Evolutionary conservation across 2,797 vertebrate species (phyloP), one percentile per base, ranked within the genome.

Genomic region (Miichthys miiuy): DNA sequence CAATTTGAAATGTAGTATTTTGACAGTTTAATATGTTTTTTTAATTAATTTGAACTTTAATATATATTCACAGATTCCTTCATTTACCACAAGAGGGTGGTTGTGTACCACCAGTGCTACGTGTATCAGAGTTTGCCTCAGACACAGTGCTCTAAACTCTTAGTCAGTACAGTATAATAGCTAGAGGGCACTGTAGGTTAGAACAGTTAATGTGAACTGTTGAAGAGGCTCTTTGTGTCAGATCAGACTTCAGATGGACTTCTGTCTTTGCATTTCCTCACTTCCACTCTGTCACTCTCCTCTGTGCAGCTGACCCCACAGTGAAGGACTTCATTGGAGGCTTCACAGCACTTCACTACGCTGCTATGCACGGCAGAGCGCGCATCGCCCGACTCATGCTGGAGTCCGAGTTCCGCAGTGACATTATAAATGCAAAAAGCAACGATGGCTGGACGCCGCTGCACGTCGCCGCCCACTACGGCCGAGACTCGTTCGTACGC

Each of bases 361-460:
- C 98, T 4, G 98, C 98, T 83, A 99, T 99, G 98, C 98, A 99
- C 0, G 98, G 98, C 89, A 95, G 98, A 69, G 97, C 98, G 0
- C 96, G 98, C 90, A 99, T 99, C 0, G 98, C 98, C 5, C 96
- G 98, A 58, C 92, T 99, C 38, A 99, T 99, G 97, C 83, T 99
- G 84, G 98, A 99, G 27, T 99, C 98, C 0, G 98, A 99, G 77
- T 96, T 96, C 69, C 94, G 97, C 42, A 94, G 96, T 46, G 98
- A 99, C 93, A 99, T 99, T 68, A 99, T 99, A 63, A 98, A 99
- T 0, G 98, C 98, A 13, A 99, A 99, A 89, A 99, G 98, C 95
- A 99, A 98, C 4, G 98, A 99, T 1, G 98, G 98, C 78, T 99
- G 98, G 98, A 99, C 98, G 10, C 97, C 98, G 25, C 95, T 99